These are phyloP conservation scores for Triplophysa siluroides DNA, from an alignment of 2,113 vertebrate species.

Conservation along the genomic window DNA sequence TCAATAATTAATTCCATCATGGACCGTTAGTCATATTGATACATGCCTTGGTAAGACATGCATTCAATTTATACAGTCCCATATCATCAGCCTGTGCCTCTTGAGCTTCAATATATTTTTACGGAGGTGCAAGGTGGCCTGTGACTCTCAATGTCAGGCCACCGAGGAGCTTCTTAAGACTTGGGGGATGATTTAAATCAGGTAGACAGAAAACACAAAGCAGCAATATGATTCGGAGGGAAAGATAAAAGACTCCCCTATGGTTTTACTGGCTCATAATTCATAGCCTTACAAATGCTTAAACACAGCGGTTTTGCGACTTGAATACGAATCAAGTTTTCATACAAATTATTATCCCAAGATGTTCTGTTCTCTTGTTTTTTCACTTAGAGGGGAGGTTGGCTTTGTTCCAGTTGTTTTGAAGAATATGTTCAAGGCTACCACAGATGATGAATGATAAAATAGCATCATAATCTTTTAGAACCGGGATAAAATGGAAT, in stretches of 20 bases:
- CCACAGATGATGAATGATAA: not conserved
- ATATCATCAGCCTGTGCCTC: not conserved
- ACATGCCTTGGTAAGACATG: not conserved
- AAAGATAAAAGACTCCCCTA: not conserved
- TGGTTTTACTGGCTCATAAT: conserved; percentile 58
- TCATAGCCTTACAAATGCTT: conserved; percentile 55
- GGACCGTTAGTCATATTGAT: conserved; percentile 30
- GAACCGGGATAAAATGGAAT: not conserved
- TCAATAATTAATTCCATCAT: conserved; percentile 41
- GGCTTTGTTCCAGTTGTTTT: not conserved
- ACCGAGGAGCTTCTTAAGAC: conserved; percentile 6
- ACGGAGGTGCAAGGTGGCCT: not conserved
- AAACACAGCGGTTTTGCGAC: conserved; percentile 27
- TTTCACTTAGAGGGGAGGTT: not conserved
- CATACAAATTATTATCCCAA: not conserved
- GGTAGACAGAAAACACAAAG: not conserved
- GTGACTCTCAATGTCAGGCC: not conserved
- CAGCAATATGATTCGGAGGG: not conserved
- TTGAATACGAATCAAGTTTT: conserved; percentile 53
- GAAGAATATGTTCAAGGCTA: not conserved
- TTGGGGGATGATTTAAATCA: conserved; percentile 22
- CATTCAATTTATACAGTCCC: conserved; percentile 12
- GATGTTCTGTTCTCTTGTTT: conserved; percentile 5
- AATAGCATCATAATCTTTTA: not conserved
- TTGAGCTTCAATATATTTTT: not conserved